These are phyloP conservation scores for Orthonychiurus folsomi DNA, from an alignment of 2,888 invertebrate genomes.

Conservation along the genomic window DNA sequence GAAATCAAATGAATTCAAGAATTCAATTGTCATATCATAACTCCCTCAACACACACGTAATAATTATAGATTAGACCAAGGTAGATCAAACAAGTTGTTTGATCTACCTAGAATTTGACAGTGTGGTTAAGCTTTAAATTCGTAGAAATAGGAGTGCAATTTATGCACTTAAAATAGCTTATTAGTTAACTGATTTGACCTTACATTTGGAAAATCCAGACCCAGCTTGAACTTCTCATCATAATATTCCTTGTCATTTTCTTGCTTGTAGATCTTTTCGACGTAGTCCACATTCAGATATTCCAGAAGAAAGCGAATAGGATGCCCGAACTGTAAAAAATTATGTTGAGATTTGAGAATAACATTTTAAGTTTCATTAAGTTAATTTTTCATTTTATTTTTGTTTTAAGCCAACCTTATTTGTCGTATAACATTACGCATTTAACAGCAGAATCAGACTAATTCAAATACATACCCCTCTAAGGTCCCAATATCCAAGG, in stretches of 20 bases:
- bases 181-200: neutral
- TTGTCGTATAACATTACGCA: too few species aligned
- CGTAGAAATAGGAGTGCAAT: too few species aligned
- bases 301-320: conserved; percentile 7
- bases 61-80: too few species aligned
- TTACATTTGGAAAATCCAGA: conserved; percentile 45
- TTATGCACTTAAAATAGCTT: neutral
- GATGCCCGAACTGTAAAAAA: conserved; percentile 11
- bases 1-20: conserved; percentile 2
- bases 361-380: too few species aligned
- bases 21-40: too few species aligned
- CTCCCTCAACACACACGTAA: too few species aligned
- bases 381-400: too few species aligned
- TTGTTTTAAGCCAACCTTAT: too few species aligned
- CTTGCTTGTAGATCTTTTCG: neutral
- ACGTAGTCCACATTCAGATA: conserved; percentile 8
- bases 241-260: neutral
- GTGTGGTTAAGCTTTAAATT: too few species aligned
- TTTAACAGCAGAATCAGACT: too few species aligned
- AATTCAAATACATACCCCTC: conserved; percentile 13
- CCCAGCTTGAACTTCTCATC: conserved; percentile 40
- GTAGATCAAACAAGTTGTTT: too few species aligned
- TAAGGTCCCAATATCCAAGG: conserved; percentile 12
- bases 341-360: neutral
- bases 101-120: too few species aligned